Conservation (phyloP, 2,797 vertebrate species). For the Sebastes nivosus region DNA sequence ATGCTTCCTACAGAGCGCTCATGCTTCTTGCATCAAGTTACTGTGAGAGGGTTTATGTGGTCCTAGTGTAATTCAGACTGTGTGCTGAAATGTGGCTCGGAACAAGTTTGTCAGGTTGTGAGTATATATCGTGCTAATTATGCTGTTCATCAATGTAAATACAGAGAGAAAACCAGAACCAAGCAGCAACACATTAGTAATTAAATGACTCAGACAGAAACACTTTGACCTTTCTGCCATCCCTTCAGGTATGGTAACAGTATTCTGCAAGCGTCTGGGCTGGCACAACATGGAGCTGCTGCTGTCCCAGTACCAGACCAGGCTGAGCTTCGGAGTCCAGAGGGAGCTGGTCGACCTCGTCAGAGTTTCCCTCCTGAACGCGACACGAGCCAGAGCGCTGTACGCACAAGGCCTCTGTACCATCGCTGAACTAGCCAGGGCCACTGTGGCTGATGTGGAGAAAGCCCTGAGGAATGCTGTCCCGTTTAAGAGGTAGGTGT, state of each 20-base stretch:
- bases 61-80: background rate
- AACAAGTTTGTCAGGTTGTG: background rate
- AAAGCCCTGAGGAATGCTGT: slow-evolving; percentile 88
- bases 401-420: slow-evolving; percentile 90
- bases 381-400: slow-evolving; percentile 88
- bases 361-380: slow-evolving; percentile 91
- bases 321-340: slow-evolving; percentile 95
- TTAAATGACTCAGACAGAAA: background rate
- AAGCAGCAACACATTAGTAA: background rate
- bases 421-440: slow-evolving; percentile 91
- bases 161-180: background rate
- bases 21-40: slow-evolving; percentile 18
- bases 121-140: background rate
- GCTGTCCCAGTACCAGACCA: slow-evolving; percentile 95
- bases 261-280: slow-evolving; percentile 94
- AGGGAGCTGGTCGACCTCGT: slow-evolving; percentile 95
- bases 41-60: slow-evolving; percentile 5
- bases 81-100: background rate
- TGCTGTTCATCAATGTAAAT: background rate
- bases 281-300: slow-evolving; percentile 97
- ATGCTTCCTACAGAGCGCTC: background rate
- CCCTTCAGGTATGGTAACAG: slow-evolving; percentile 92
- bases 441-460: slow-evolving; percentile 84
- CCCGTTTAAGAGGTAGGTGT: slow-evolving; percentile 92
- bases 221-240: background rate